Conservation (phyloP, 2,888 invertebrate species). For the Stegana nigrithorax region DNA sequence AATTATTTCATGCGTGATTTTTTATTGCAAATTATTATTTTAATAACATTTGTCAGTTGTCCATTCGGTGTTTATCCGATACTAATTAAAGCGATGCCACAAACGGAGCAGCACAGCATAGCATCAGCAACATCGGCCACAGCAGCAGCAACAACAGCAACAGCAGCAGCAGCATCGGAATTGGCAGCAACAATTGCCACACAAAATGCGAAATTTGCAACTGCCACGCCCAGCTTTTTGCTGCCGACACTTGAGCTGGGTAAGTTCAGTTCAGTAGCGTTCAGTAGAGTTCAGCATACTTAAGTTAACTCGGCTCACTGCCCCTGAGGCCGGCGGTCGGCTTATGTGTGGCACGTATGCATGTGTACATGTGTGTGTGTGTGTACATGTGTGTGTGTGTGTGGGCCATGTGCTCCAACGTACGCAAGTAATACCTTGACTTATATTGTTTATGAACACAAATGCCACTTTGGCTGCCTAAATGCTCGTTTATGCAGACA, state of each 20-base stretch:
- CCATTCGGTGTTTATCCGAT: conserved; percentile 40
- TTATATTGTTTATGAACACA: no score
- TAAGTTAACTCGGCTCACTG: no score
- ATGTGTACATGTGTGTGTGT: no score
- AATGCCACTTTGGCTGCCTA: no score
- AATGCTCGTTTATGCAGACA: no score
- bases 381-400: no score
- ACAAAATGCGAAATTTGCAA: conserved; percentile 25
- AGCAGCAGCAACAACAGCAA: conserved; percentile 24
- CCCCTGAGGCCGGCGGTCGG: no score
- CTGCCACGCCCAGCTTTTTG: conserved; percentile 3
- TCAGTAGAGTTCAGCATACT: no score
- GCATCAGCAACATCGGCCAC: conserved; percentile 15
- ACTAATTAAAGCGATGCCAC: conserved; percentile 35
- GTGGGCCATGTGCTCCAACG: no score
- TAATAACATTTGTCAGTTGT: conserved; percentile 44
- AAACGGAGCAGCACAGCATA: not conserved
- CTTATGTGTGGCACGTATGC: no score
- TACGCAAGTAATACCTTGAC: no score
- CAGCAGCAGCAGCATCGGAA: conserved; percentile 23
- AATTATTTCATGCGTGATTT: conserved; percentile 53
- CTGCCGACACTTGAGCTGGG: conserved; percentile 38
- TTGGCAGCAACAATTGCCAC: conserved; percentile 2
- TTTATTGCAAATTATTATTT: conserved; percentile 47
- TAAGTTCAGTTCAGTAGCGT: conserved; percentile 23